phyloP scores from a whole-genome alignment of 1,140 invertebrate genomes.

The Tetramorium parvispinum region DNA sequence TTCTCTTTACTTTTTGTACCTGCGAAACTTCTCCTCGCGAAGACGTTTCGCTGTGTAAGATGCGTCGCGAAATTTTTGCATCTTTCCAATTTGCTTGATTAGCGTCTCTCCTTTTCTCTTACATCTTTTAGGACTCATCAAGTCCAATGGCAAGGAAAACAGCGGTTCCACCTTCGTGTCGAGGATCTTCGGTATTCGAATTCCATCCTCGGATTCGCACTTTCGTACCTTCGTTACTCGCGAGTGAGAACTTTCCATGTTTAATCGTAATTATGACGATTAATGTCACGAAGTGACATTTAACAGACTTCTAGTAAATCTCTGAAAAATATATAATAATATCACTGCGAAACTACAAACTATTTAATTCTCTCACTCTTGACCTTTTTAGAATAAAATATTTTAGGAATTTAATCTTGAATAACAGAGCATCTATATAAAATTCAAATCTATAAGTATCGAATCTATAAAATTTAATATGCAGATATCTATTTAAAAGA shows the following conservation, averaged over 20 bases:
- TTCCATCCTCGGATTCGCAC: not conserved
- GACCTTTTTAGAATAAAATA: not conserved
- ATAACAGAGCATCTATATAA: not conserved
- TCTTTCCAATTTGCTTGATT: conserved; percentile 49
- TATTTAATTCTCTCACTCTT: not conserved
- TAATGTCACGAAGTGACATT: not conserved
- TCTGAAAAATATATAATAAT: conserved; percentile 22
- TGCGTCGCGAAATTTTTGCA: conserved; percentile 51
- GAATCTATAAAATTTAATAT: not conserved
- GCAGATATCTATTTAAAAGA: not conserved
- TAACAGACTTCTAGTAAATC: not conserved
- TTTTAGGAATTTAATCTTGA: not conserved
- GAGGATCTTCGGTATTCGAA: conserved; percentile 38
- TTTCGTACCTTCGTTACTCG: conserved; percentile 9
- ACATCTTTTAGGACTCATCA: conserved; percentile 60
- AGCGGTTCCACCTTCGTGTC: conserved; percentile 67
- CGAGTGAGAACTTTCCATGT: conserved; percentile 57
- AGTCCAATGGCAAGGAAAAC: conserved; percentile 70
- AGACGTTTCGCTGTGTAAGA: conserved; percentile 66
- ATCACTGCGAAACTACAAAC: not conserved
- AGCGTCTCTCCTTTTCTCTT: conserved; percentile 25
- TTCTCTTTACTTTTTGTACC: conserved; percentile 36
- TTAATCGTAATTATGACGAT: conserved; percentile 21
- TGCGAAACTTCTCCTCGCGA: conserved; percentile 75
- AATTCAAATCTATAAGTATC: no score